Base-by-base conservation (phyloP, 2,113 vertebrate species). In the Stercorarius parasiticus region DNA sequence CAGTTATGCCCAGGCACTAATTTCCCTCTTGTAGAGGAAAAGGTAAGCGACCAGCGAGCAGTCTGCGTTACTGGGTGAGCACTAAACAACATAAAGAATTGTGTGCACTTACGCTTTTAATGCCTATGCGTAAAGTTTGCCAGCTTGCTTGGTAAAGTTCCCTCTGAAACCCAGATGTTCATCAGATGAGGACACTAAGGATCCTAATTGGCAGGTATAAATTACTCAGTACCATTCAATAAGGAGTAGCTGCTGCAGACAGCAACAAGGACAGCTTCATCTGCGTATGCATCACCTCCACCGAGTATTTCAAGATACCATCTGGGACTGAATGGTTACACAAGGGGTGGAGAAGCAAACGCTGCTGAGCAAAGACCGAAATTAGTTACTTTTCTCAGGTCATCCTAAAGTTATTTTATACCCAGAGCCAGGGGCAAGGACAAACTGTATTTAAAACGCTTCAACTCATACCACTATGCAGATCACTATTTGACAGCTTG, bases 241-340 rank as follows among this genome's bases (percentile, higher is more conserved):
- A 94, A 87, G 18, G n/a, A 95, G 72, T 45, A 74, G 88, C 62
- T 88, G 78, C 27, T 84, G 85, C 90, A 82, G 64, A 90, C 30
- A 81, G 76, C 76, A 90, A 49, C 29, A 59, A 65, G 76, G 76
- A 73, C 79, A 78, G 42, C 82, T 78, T 77, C 62, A 85, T n/a
- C 78, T 52, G 56, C 21, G 40, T 56, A 53, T 30, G 71, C 30
- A 92, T 81, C 59, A 92, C 25, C 88, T 70, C 66, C 82, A 72
- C 12, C 4, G 30, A 58, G 26, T 9, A 30, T 22, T 50, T 19
- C 20, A 59, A 81, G 65, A 74, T 53, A 81, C 43, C 77, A 88
- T 55, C 72, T 84, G 72, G 38, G 58, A 52, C 6, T 45, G 14
- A 86, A 55, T 8, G 11, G 50, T 96, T 93, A 90, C 65, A 82